phyloP scores from a whole-genome alignment of 2,797 vertebrate genomes.

The Sebastiscus tertius region DNA sequence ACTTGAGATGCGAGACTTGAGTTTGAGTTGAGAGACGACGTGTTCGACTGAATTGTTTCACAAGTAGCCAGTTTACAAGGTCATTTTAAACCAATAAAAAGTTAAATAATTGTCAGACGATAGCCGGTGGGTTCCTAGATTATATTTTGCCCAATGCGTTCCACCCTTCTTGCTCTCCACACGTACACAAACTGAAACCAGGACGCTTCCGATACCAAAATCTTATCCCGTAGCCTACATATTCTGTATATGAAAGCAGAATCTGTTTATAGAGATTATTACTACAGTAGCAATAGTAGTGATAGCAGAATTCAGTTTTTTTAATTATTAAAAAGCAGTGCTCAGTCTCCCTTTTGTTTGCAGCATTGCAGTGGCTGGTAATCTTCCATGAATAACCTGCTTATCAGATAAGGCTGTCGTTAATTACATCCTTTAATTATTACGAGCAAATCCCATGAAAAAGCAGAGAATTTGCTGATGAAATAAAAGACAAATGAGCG shows the following conservation, averaged over 20 bases:
- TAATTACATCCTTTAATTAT: conserved; percentile 52
- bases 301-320: neutral
- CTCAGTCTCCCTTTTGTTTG: conserved; percentile 31
- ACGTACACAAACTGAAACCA: no score
- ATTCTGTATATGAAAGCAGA: no score
- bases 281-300: neutral
- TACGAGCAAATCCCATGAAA: conserved; percentile 17
- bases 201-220: no score
- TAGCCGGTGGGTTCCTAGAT: no score
- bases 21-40: no score
- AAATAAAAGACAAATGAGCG: conserved; percentile 31
- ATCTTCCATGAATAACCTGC: conserved; percentile 50
- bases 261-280: neutral
- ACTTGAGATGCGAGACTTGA: fast-evolving
- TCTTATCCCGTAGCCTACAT: no score
- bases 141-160: no score
- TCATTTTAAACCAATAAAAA: no score
- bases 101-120: no score
- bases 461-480: conserved; percentile 12
- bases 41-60: no score
- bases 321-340: neutral
- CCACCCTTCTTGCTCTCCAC: no score
- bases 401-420: conserved; percentile 47
- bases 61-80: no score
- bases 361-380: conserved; percentile 8